Evolutionary conservation across 2,888 invertebrate genomes (phyloP), one percentile per base, ranked within the genome.

Genomic region (Zootermopsis nevadensis): DNA sequence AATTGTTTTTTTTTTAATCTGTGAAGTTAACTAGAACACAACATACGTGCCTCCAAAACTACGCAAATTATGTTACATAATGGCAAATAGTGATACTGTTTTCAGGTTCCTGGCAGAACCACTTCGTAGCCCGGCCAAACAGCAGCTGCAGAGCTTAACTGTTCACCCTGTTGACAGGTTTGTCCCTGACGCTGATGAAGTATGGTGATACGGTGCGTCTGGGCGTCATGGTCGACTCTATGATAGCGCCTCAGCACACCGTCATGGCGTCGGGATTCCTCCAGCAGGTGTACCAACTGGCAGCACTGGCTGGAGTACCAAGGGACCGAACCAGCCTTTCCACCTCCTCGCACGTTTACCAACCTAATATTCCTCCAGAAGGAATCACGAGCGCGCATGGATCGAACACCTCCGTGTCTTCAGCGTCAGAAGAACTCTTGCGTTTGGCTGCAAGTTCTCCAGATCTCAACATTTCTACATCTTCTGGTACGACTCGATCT

Each of bases 151-250:
- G n/a, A n/a, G 38, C 10, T 4, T 38, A 38, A 38, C 38, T 38
- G 3, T 3, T 19, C 53, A 15, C 24, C 15, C 53, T 53, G 53
- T 53, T 53, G 24, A 22, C 89, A 95, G 95, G 94, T 88, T 92
- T 95, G 90, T 95, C 95, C 0, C 89, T 95, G 84, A 94, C 94
- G 77, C 90, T 95, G 80, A 93, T 94, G 86, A 93, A 93, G 87
- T 94, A 94, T 88, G 93, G 92, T 0, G 92, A 92, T 86, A 91
- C 92, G 1, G 91, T 94, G 2, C 91, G 93, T 2, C 88, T 95
- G 10, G 93, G 93, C 1, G 93, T 95, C 12, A 95, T 95, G 94
- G 92, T 93, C 0, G 95, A 95, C 88, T 93, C 94, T 0, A 91
- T 93, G 24, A 89, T 95, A n/a, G 91, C 92, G 0, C 95, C 94